Base-by-base conservation (phyloP, 1,140 invertebrate species). In the Zaprionus tsacasi region DNA sequence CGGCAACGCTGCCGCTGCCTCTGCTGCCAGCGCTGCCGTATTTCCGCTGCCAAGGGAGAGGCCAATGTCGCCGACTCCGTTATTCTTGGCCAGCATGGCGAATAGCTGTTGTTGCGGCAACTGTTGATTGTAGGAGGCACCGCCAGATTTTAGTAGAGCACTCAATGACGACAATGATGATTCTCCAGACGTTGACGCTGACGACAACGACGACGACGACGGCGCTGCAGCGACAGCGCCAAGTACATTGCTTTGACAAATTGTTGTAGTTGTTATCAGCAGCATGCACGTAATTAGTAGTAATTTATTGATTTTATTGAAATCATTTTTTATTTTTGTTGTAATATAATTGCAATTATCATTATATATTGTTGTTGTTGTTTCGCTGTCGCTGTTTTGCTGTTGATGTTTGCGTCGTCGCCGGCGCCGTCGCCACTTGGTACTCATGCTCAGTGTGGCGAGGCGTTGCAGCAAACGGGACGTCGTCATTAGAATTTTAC, bases 251-350 rank as follows among this genome's bases (percentile, higher is more conserved):
- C 72, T 89, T 85, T 90, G 85, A 90, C 85, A 89, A 89, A 89
- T 89, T 90, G 85, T 89, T 78, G 81, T 77, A 63, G 90, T 72
- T 68, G 81, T 91, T 91, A 91, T 89, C 89, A 91, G 90, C 65
- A 89, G 73, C 66, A 91, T 82, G 72, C 78, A 81, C 74, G 89
- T 91, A 85, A 91, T 89, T 91, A 91, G 81, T 78, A 81, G 71
- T 78, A 91, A 82, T 91, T 91, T 91, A 91, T 91, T 91, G 89
- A 91, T 81, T 88, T 89, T 91, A 89, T 89, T 91, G 77, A 89
- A 89, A 81, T 89, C 85, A 89, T 79, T 81, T 70, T 45, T 81
- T 70, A 64, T 78, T 48, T 57, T 73, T 79, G 81, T 78, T 50
- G 67, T 79, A 79, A 35, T 71, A 87, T 85, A 89, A 85, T 89